A percentile compares a stretch with the other conserved stretches of the same genome.
Evolutionary conservation across 1,140 invertebrate species (phyloP).

Genomic region (Brachionus rotundiformis): DNA sequence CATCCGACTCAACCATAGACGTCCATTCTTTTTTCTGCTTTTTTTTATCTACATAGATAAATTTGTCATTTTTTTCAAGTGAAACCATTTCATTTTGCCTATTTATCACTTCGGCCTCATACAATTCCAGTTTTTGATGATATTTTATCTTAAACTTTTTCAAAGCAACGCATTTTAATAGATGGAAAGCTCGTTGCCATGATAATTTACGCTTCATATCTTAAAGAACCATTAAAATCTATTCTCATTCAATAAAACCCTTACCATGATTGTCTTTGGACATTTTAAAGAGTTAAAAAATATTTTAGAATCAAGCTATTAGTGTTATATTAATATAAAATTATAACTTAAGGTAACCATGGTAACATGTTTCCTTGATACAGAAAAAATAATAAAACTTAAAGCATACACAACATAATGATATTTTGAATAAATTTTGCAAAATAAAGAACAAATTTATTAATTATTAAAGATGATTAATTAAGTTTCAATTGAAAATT

Average conservation of each 20-base stretch:
- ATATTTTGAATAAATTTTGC: too few relatives aligned
- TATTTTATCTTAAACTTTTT: neutral
- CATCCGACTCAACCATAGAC: neutral
- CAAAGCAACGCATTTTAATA: constrained; percentile 29
- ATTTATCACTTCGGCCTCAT: neutral
- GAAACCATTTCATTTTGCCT: too few relatives aligned
- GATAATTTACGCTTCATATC: neutral
- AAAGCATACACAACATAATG: too few relatives aligned
- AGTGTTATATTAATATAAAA: neutral
- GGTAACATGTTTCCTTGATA: neutral
- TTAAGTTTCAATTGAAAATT: too few relatives aligned
- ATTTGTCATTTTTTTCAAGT: neutral
- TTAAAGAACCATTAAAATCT: neutral
- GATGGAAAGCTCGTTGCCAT: constrained; percentile 23
- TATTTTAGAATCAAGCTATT: neutral
- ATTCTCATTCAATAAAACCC: neutral
- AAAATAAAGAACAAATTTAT: too few relatives aligned
- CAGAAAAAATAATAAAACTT: neutral
- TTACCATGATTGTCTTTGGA: constrained; percentile 6
- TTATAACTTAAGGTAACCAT: neutral
- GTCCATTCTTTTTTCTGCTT: neutral
- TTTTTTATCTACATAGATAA: neutral
- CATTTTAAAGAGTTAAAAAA: neutral
- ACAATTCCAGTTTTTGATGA: neutral
- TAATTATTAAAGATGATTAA: too few relatives aligned